phyloP scores from a whole-genome alignment of 2,113 vertebrate genomes.

The Triplophysa rosa region DNA sequence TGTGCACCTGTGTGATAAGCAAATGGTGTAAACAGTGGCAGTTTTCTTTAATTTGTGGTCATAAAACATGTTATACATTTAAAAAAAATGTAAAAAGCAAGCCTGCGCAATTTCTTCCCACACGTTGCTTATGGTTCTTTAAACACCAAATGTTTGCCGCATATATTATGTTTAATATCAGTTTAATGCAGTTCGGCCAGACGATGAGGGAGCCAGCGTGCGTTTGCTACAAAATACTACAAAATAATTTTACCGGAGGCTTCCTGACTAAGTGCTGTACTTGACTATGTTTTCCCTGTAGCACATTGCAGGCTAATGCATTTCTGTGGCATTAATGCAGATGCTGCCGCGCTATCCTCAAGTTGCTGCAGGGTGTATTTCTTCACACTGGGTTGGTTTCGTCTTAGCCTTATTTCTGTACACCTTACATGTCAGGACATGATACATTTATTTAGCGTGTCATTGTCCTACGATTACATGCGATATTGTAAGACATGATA shows the following conservation, averaged over 20 bases:
- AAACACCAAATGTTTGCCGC: constrained; percentile 17
- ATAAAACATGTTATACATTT: constrained; percentile 36
- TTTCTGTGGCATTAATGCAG: constrained; percentile 12
- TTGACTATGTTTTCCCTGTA: constrained; percentile 6
- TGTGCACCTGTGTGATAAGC: constrained; percentile 23
- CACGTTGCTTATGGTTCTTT: constrained; percentile 28
- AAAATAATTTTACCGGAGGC: background rate
- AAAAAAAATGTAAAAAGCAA: background rate
- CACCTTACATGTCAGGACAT: background rate
- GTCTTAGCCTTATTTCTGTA: background rate
- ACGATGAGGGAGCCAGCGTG: background rate
- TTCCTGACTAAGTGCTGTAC: constrained; percentile 5
- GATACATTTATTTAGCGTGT: no score
- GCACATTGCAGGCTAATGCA: constrained; percentile 22
- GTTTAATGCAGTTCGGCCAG: background rate
- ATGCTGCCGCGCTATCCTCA: background rate
- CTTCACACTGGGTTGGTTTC: background rate
- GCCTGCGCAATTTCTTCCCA: constrained; percentile 11
- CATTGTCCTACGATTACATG: background rate
- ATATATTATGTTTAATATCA: background rate
- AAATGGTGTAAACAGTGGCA: background rate
- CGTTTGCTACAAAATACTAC: background rate
- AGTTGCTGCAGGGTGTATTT: background rate
- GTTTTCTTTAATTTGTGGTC: constrained; percentile 26
- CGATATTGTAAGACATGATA: background rate